Evolutionary conservation across 2,888 invertebrate genomes (phyloP), one percentile per base, ranked within the genome.

Genomic region (Lobophora halterata): DNA sequence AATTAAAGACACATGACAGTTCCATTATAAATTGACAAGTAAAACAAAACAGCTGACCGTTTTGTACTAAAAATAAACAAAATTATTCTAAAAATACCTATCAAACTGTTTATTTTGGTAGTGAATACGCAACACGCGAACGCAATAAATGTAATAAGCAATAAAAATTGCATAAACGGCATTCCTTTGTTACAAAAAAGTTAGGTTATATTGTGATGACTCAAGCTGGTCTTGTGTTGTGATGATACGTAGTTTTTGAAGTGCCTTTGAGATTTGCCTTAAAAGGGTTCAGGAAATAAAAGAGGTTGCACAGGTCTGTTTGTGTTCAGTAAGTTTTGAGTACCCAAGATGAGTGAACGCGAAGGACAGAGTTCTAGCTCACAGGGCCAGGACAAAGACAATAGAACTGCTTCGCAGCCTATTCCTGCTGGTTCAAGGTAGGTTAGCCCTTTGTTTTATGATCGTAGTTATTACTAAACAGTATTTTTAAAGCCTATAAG

Each of bases 1-100:
- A 12, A 5, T 11, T 21, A 10, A 10, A 6, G 2, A 19, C 12
- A 28, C 31, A 46, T 58, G 55, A 51, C 50, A 50, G 31, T 46
- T 56, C 58, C 27, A n/a, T n/a, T n/a, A n/a, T n/a, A 85, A 85
- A 85, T 85, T 85, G 81, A 80, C 83, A 82, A 85, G 83, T 83
- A 3, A 9, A 34, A 6, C 55, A 66, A 72, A 77, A 76, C 71
- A 77, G 62, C 61, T 64, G 68, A 56, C 43, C 46, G 52, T 57
- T 58, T 50, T 54, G 49, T 21, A 41, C 42, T 37, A 34, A 41
- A 59, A 57, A 56, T 52, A 56, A 52, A 45, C 31, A 47, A 42
- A 35, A 49, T 26, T 55, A 48, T 51, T 32, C 23, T 23, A 21
- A 36, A 31, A 47, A 48, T 31, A 47, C 44, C 30, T 18, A 23